Base-by-base conservation (phyloP, 2,113 vertebrate genomes). In the Spizaetus ornatus region DNA sequence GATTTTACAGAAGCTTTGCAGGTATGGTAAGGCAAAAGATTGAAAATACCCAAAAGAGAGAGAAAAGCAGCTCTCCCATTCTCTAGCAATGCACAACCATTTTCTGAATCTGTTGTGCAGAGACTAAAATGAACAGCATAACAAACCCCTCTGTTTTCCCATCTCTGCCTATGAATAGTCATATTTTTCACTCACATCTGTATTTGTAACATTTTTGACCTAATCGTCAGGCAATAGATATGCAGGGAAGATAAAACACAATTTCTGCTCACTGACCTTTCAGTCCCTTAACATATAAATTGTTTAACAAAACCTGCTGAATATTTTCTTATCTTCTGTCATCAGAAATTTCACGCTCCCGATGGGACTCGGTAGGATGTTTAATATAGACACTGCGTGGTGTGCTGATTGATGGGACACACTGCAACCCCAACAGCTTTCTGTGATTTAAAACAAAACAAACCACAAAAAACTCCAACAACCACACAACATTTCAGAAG, bases 271-370 rank as follows among this genome's bases (percentile, higher is more conserved):
- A 31, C 77, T 89, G 91, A 76, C 62, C 88, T 87, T 95, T 71
- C 42, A 79, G 69, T 85, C 62, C 27, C 50, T 66, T 84, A 95
- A 71, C 67, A 74, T 59, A 88, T 59, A 77, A 90, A 94, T 84
- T 69, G 86, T 83, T 94, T 82, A 91, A 82, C 61, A 94, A 87
- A 95, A 56, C 34, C 43, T 87, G 58, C 29, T 88, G 53, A 84
- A 95, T 93, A 65, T 93, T 96, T 91, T 89, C 91, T 92, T 79
- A 76, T 76, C 65, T 76, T 87, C 40, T 91, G 86, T 83, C 80
- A 59, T 63, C 13, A 4, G 66, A 53, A 86, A 92, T 91, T 69
- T 94, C 63, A 67, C 0, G 3, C 61, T 93, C 25, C 47, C 29
- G 12, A 22, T 77, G 78, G 83, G 77, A 79, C 82, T 71, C 0